phyloP scores from a whole-genome alignment of 1,140 invertebrate genomes.

The Pristionchus pacificus region DNA sequence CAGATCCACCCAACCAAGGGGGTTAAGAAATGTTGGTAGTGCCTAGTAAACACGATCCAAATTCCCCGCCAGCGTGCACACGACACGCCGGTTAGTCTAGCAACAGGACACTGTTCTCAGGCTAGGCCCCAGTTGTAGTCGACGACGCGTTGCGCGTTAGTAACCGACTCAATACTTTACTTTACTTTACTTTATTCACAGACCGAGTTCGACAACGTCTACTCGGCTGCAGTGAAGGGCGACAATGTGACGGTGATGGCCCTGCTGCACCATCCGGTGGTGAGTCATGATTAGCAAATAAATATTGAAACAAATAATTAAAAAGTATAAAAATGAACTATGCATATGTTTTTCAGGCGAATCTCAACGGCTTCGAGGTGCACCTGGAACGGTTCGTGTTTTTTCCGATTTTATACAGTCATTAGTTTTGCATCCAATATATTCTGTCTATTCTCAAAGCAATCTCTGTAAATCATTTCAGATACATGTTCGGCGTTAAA shows the following conservation, averaged over 20 bases:
- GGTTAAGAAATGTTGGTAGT: background rate
- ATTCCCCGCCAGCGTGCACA: no score
- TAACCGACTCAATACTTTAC: no score
- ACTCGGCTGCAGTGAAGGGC: conserved; percentile 10
- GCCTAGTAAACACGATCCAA: no score
- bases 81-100: no score
- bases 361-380: conserved; percentile 37
- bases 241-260: conserved; percentile 8
- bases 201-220: conserved; percentile 28
- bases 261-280: conserved; percentile 40
- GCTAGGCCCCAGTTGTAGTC: no score
- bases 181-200: conserved; percentile 6
- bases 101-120: no score
- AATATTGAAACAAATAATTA: background rate
- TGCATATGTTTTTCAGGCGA: background rate
- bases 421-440: no score
- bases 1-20: no score
- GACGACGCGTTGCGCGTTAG: no score
- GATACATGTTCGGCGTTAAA: conserved; percentile 43
- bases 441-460: background rate
- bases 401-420: background rate
- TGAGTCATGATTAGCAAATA: background rate
- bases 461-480: conserved; percentile 33
- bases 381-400: background rate
- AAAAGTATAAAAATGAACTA: no score